Conservation (phyloP, 2,888 invertebrate genomes). For the Sepiola atlantica region DNA sequence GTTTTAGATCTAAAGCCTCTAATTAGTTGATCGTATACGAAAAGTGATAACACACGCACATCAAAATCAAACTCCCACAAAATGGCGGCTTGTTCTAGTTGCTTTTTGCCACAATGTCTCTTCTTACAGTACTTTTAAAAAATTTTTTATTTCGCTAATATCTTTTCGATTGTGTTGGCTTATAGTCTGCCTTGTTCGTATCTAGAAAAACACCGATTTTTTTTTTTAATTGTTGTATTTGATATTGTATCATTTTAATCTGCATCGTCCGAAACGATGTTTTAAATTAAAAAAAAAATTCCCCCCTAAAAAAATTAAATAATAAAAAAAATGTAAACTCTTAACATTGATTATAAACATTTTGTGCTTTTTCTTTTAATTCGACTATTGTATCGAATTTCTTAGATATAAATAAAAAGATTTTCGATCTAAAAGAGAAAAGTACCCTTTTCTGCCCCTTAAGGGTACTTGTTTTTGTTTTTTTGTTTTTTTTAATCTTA, state of each 20-base stretch:
- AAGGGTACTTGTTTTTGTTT: no score
- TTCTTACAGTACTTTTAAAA: neutral
- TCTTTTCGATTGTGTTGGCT: neutral
- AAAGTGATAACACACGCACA: neutral
- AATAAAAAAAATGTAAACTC: no score
- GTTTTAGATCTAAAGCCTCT: conserved; percentile 1
- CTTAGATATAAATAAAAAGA: no score
- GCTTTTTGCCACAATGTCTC: neutral
- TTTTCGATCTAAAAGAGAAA: no score
- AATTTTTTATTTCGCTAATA: neutral
- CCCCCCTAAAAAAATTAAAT: no score
- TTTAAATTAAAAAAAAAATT: no score
- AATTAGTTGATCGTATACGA: neutral
- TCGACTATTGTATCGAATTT: no score
- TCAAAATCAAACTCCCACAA: conserved; percentile 17
- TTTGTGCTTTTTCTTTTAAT: no score
- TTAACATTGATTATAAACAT: no score
- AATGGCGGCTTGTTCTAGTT: conserved; percentile 40
- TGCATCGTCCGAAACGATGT: neutral
- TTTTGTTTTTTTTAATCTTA: no score
- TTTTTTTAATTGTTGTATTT: neutral
- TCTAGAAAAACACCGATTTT: neutral
- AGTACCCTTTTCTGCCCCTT: no score
- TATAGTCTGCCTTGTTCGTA: neutral
- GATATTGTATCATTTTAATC: neutral